Base-by-base conservation (phyloP, 2,113 vertebrate species). In the Proterorhinus semilunaris region DNA sequence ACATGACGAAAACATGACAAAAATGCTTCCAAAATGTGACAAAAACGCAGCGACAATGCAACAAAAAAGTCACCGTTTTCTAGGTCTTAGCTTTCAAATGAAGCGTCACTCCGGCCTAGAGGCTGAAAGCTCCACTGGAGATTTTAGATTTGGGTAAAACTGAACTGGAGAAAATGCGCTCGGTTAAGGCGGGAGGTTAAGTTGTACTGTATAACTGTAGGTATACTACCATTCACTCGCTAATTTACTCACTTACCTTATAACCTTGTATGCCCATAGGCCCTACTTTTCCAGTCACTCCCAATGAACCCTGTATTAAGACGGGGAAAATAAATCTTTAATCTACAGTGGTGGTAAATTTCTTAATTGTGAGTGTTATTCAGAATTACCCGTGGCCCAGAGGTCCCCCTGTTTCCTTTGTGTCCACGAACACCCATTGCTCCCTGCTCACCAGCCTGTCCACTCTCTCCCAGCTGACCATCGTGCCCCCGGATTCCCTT, bases 331-430 rank as follows among this genome's bases (percentile, higher is more conserved):
- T 7, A 59, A n/a, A 61, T 78, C 76, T 58, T 65, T 44, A 5
- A 44, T 52, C 36, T 36, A 36, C 2, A 61, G 36, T 50, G 58
- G 53, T 15, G 65, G 17, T 44, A 9, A 48, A 61, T 76, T 5
- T 63, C 66, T 27, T 16, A 42, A 52, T 17, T 11, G 45, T 17
- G 16, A 53, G 10, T 53, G 91, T 5, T 17, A 1, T 10, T 11
- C 54, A 7, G 47, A 71, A 17, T 75, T 90, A 99, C 98, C 95
- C 87, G 89, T 62, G 94, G 90, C 87, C 97, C 98, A 15, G 94
- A 92, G 78, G 94, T 96, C 89, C 98, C 98, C 92, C 98, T 93
- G 44, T 94, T 93, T 85, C 95, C 98, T 83, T 98, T 99, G 16
- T 93, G 95, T 71, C 98, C 97, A 57, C 91, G 89, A 75, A 92